Evolutionary conservation across 2,113 vertebrate species (phyloP), one percentile per base, ranked within the genome.

Genomic region (Nyctibius bracteatus): DNA sequence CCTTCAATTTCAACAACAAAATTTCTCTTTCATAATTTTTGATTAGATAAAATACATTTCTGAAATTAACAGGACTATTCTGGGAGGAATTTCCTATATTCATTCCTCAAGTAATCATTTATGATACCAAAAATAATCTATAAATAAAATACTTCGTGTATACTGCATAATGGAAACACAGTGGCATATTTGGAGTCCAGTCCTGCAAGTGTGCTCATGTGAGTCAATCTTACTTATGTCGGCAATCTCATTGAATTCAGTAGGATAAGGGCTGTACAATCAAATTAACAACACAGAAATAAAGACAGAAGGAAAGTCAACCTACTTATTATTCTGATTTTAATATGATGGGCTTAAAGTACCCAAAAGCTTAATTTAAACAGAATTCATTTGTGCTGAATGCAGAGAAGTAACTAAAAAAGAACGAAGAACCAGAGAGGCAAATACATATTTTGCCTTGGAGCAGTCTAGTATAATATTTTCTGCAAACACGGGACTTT

Each of bases 381-480:
- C 49, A 88, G 72, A 85, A 88, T 90, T 88, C 93, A 92, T 95
- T 96, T 79, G 43, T 86, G 94, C 63, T 67, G 55, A 92, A 86
- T 94, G 77, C 92, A 97, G 81, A 96, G 70, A 92, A 97, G 88
- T 91, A 95, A 96, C 89, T 81, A 86, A 89, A 93, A 96, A 73
- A 25, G 39, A 96, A 85, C 1, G 1, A 91, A 93, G 85, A 95
- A 94, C 81, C 82, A 54, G 97, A 92, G 85, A 96, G 78, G 85
- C 96, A 97, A 96, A 97, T 96, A 97, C 97, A 96, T 97, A 97
- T 91, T 96, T 97, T 95, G 97, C 97, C 96, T 91, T 89, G 86
- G 91, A 96, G 96, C 95, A 95, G 67, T 58, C 30, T 91, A 84
- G 79, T 86, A 39, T 75, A 97, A 87, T 92, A 98, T 97, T 97